Evolutionary conservation across 1,140 invertebrate species (phyloP), one percentile per base, ranked within the genome.

Genomic region (Cydia splendana): DNA sequence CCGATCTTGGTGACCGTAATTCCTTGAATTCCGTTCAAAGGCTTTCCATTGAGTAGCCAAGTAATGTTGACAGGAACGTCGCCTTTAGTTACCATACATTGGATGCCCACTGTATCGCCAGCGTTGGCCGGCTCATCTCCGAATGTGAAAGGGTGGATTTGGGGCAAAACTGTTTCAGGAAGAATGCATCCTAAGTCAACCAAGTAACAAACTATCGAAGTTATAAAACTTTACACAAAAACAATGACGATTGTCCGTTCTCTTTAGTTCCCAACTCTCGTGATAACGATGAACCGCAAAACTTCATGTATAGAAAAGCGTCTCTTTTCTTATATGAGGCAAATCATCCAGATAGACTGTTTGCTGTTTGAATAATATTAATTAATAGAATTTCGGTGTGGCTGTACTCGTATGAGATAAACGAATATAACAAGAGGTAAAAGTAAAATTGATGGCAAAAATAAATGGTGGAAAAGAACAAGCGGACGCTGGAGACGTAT

Each of bases 1-100:
- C 94, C 91, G 89, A 94, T 94, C 87, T 93, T 94, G n/a, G 94
- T 92, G 69, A 95, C 92, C 4, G 93, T 87, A 71, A 95, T 89
- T 81, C 94, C 94, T 79, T 81, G 85, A 18, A 85, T 81, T 15
- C 87, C 82, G 30, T 88, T 87, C 18, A 95, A 89, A n/a, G 93
- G 82, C 76, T 93, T 91, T 78, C 91, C 93, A 81, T 95, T 95
- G 77, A 95, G 91, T 45, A 91, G 91, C 96, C 96, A 97, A 9
- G 94, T 94, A 48, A 97, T 96, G 79, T 95, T 95, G 57, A 97
- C 93, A 1, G 97, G 96, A 77, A 95, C 93, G 85, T 97, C 96
- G 5, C 97, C 97, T 85, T 96, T 96, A 76, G 95, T 94, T 53
- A 96, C 95, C 77, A 95, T 95, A 87, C 96, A 97, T 69, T 95